phyloP scores from a whole-genome alignment of 1,140 invertebrate genomes.

The Lasioglossum albipes region DNA sequence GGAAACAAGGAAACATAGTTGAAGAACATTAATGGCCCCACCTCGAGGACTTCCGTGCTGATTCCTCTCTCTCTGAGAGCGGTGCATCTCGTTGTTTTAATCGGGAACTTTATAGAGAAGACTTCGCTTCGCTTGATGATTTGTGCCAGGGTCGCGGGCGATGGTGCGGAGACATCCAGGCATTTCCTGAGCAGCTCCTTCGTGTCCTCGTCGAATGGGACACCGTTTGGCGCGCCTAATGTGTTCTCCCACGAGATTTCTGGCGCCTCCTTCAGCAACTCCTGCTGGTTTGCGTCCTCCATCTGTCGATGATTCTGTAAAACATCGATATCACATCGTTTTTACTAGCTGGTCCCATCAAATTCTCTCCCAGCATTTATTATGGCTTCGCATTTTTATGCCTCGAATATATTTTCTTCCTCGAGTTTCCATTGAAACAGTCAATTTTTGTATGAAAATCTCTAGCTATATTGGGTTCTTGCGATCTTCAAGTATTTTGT shows the following conservation, averaged over 20 bases:
- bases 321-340: not conserved
- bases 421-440: too few relatives aligned
- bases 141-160: constrained; percentile 68
- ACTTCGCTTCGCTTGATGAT: constrained; percentile 75
- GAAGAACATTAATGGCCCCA: constrained; percentile 2
- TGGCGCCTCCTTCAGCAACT: constrained; percentile 66
- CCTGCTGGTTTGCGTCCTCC: constrained; percentile 47
- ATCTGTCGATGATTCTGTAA: constrained; percentile 44
- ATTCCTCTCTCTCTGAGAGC: constrained; percentile 69
- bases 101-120: constrained; percentile 77
- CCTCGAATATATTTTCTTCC: too few relatives aligned
- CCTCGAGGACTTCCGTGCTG: constrained; percentile 67
- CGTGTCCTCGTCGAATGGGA: constrained; percentile 73
- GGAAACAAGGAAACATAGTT: too few relatives aligned
- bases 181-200: constrained; percentile 69
- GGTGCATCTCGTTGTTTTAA: constrained; percentile 69
- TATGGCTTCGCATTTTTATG: too few relatives aligned
- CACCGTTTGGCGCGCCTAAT: constrained; percentile 68
- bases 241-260: constrained; percentile 75
- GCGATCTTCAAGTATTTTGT: too few relatives aligned
- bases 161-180: constrained; percentile 61
- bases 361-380: too few relatives aligned
- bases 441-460: too few relatives aligned
- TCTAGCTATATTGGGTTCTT: too few relatives aligned
- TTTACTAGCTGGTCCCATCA: too few relatives aligned